Evolutionary conservation across 2,888 invertebrate genomes (phyloP).

Genomic region (Camponotus fellah): DNA sequence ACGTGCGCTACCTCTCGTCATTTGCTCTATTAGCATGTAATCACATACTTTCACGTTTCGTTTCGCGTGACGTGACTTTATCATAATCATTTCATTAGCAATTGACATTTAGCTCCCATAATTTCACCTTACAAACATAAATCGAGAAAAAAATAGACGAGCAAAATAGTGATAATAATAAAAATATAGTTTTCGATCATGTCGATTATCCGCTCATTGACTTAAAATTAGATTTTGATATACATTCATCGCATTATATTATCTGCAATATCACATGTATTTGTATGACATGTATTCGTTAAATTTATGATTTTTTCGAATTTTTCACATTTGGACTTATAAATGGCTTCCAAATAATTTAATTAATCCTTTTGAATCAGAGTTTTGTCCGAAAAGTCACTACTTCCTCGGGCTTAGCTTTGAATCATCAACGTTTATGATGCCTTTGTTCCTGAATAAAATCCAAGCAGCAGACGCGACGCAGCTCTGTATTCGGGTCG

Average conservation of each 20-base stretch:
- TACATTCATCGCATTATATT: background rate
- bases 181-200: background rate
- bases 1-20: background rate
- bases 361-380: conserved; percentile 8
- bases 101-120: background rate
- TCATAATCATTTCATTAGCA: background rate
- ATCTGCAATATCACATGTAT: background rate
- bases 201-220: background rate
- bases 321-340: background rate
- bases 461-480: background rate
- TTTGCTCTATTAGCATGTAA: conserved; percentile 5
- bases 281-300: background rate
- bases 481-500: background rate
- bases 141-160: background rate
- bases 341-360: background rate
- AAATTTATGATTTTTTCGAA: background rate
- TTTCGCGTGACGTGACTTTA: background rate
- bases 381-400: background rate
- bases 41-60: background rate
- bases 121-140: background rate
- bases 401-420: background rate
- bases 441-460: conserved; percentile 32
- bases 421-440: conserved; percentile 7
- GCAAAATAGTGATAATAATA: background rate
- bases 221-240: background rate